phyloP scores from a whole-genome alignment of 2,888 invertebrate species.

The Cephus sareptanus region DNA sequence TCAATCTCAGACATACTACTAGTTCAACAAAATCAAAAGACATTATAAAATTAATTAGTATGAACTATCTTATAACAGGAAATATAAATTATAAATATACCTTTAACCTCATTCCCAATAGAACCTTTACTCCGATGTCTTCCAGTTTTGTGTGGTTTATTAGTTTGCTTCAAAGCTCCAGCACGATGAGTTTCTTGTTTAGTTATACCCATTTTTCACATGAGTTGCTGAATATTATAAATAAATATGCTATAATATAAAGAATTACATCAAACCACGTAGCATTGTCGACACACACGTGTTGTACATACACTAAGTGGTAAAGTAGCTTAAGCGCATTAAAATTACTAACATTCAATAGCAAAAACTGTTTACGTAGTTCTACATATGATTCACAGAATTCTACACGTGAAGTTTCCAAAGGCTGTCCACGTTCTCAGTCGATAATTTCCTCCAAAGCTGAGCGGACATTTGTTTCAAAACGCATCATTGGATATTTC shows the following conservation, averaged over 20 bases:
- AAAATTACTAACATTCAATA: too few species aligned
- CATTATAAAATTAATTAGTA: neutral
- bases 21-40: neutral
- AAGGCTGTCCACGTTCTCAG: too few species aligned
- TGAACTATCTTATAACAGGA: neutral
- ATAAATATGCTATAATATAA: neutral
- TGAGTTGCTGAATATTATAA: neutral
- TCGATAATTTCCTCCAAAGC: too few species aligned
- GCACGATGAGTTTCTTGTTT: conserved; percentile 76
- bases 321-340: too few species aligned
- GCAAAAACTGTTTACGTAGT: too few species aligned
- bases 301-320: neutral
- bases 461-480: too few species aligned
- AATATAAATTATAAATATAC: conserved; percentile 66
- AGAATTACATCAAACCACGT: neutral
- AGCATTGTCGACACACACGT: neutral
- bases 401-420: too few species aligned
- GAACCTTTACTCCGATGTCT: conserved; percentile 92
- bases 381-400: too few species aligned
- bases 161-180: conserved; percentile 90
- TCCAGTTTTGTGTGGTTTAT: conserved; percentile 93
- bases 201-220: conserved; percentile 34
- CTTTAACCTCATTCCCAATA: conserved; percentile 81
- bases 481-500: too few species aligned
- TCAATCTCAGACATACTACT: neutral